Percentiles rank a stretch among this genome's conserved stretches.
phyloP scores from a whole-genome alignment of 2,797 vertebrate species.

The Tokudaia tokunoshimensis region DNA sequence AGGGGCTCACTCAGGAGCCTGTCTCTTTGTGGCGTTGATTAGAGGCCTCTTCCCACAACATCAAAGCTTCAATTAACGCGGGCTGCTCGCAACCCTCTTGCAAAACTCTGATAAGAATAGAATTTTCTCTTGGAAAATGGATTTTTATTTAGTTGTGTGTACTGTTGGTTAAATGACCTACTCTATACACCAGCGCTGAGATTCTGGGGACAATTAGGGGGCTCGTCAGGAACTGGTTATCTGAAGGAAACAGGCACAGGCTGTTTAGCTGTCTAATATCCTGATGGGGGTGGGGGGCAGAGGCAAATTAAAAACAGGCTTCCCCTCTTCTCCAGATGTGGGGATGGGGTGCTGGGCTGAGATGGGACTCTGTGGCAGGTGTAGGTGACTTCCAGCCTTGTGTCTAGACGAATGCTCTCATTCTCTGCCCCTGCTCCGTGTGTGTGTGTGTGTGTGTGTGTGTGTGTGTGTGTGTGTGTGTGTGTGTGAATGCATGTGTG shows the following conservation, averaged over 20 bases:
- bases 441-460: neutral
- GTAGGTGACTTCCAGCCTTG: neutral
- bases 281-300: conserved; percentile 81
- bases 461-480: neutral
- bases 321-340: conserved; percentile 74
- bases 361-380: neutral
- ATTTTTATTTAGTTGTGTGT: conserved; percentile 88
- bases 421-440: neutral
- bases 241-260: conserved; percentile 88
- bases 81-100: conserved; percentile 88
- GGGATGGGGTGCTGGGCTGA: conserved; percentile 71
- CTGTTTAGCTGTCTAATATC: conserved; percentile 89
- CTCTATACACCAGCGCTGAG: conserved; percentile 81
- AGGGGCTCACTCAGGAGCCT: conserved; percentile 20
- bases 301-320: conserved; percentile 78
- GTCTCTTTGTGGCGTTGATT: conserved; percentile 81
- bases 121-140: conserved; percentile 89
- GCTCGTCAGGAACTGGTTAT: conserved; percentile 89
- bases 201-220: conserved; percentile 88
- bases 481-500: too few relatives aligned
- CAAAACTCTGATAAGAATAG: conserved; percentile 90
- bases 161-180: conserved; percentile 88
- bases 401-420: neutral
- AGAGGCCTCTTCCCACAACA: conserved; percentile 87
- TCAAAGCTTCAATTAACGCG: conserved; percentile 89